A percentile compares a stretch with the other conserved stretches of the same genome.
These are phyloP conservation scores for Trachops cirrhosus DNA, from an alignment of 2,797 vertebrate species.

Conservation along the genomic window DNA sequence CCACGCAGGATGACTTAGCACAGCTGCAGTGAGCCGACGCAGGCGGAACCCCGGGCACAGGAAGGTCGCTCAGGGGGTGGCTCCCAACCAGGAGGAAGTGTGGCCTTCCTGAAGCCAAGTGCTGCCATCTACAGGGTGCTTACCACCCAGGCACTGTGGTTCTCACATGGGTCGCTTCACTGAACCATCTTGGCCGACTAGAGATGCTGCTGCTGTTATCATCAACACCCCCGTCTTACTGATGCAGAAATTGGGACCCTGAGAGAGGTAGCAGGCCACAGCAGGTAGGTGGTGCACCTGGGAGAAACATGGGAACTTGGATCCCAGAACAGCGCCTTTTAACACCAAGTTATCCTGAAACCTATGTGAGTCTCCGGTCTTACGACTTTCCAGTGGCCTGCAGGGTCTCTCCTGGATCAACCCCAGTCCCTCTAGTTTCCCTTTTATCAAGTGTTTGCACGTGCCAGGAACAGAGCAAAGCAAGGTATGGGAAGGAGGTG, in stretches of 20 bases:
- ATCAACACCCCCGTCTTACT: not conserved
- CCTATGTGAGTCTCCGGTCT: not conserved
- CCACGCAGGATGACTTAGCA: not conserved
- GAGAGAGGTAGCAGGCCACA: not conserved
- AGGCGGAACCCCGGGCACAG: fast-evolving
- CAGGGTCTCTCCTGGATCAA: not conserved
- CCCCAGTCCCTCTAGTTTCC: not conserved
- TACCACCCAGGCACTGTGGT: fast-evolving
- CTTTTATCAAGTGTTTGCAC: fast-evolving
- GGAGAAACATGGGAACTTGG: not conserved
- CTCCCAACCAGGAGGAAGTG: not conserved
- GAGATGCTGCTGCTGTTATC: too few relatives aligned
- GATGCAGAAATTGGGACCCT: not conserved
- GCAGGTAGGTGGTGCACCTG: too few relatives aligned
- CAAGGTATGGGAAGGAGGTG: not conserved
- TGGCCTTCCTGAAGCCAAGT: fast-evolving
- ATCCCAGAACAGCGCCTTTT: not conserved
- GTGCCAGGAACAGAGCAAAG: not conserved
- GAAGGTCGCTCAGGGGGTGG: fast-evolving
- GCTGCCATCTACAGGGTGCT: fast-evolving
- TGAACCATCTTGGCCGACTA: not conserved
- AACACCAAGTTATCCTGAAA: not conserved
- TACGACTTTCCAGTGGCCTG: not conserved
- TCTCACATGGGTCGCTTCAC: fast-evolving
- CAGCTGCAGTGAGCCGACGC: fast-evolving